These are phyloP conservation scores for Grapholita molesta DNA, from an alignment of 1,140 invertebrate genomes.

Conservation along the genomic window DNA sequence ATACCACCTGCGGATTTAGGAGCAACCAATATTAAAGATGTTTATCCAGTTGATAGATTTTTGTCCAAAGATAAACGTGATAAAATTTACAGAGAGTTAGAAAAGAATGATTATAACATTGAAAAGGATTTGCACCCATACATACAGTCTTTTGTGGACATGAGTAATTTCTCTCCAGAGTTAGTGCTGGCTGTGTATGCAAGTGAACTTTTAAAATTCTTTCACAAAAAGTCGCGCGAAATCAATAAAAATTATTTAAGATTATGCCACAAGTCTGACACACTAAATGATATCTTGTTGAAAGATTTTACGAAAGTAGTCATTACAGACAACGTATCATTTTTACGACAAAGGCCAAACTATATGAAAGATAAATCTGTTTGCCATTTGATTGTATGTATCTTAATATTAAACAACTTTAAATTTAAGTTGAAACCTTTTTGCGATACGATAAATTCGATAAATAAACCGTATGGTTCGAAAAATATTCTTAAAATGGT, in stretches of 20 bases:
- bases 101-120: constrained; percentile 51
- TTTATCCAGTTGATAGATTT: constrained; percentile 53
- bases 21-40: constrained; percentile 40
- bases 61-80: constrained; percentile 48
- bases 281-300: constrained; percentile 49
- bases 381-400: constrained; percentile 54
- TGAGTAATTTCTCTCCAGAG: constrained; percentile 38
- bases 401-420: constrained; percentile 56
- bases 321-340: no score
- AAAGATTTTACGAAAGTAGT: constrained; percentile 59
- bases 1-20: constrained; percentile 58
- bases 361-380: no score
- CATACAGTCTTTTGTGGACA: constrained; percentile 36
- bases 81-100: constrained; percentile 50
- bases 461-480: constrained; percentile 45
- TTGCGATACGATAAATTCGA: constrained; percentile 36
- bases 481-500: constrained; percentile 34
- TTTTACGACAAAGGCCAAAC: no score
- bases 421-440: constrained; percentile 49
- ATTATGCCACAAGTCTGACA: constrained; percentile 39
- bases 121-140: constrained; percentile 36
- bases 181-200: constrained; percentile 53
- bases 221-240: constrained; percentile 37
- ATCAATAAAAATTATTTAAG: constrained; percentile 51
- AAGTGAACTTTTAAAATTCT: constrained; percentile 45